Evolutionary conservation across 2,113 vertebrate genomes (phyloP), one percentile per base, ranked within the genome.

Genomic region (Crotalus helleri): DNA sequence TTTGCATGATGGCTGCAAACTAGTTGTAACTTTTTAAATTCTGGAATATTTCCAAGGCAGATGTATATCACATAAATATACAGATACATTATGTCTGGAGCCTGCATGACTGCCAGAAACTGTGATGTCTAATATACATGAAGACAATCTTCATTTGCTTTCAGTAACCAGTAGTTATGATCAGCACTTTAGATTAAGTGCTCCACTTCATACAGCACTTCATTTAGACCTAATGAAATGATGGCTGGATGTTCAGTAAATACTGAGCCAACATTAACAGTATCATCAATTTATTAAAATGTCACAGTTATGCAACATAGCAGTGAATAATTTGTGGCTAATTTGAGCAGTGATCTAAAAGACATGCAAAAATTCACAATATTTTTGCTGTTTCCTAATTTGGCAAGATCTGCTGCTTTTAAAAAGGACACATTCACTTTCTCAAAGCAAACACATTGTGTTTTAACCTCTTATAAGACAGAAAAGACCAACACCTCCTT

Each of bases 201-300:
- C 91, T 57, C 93, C 92, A 86, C 49, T 95, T 93, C 57, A 92
- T 53, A 39, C 0, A 2, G 6, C 55, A 13, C 64, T 94, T 95
- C 55, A 86, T 87, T 92, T 91, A 92, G 33, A 92, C 74, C 39
- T 57, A 92, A 93, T 94, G 94, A 92, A 23, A 24, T 85, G 19
- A 88, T 74, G 74, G 93, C 2, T 94, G 89, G 91, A 89, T 39
- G 1, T 91, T 94, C 95, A 93, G 49, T 90, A 95, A 95, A 94
- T 8, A 93, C 11, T 64, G 53, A 93, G 90, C 19, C 87, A 57
- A 13, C 81, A 46, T 89, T 89, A 93, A 92, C 49, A 93, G 89
- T 81, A 81, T 81, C 55, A 95, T 87, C 0, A 85, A 44, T 95
- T 93, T 94, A 90, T 95, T 87, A 92, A 49, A 93, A 59, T 92